These are phyloP conservation scores for Aulostomus chinensis DNA, from an alignment of 2,797 vertebrate genomes.

Conservation along the genomic window DNA sequence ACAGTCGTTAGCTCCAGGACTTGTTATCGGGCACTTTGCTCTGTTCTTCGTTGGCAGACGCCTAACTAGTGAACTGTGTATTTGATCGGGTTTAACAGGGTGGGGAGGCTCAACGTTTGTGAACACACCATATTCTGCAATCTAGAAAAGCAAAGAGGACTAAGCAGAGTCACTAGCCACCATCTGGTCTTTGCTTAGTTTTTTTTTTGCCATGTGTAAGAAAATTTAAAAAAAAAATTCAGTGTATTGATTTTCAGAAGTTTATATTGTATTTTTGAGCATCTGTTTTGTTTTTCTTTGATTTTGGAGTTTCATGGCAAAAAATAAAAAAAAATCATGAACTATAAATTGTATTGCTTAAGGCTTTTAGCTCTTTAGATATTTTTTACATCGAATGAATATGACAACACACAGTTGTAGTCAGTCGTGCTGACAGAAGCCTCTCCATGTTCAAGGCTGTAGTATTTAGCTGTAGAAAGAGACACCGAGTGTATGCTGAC, in stretches of 20 bases:
- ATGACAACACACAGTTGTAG: no score
- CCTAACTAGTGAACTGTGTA: slow-evolving; percentile 65
- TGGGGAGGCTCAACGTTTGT: slow-evolving; percentile 48
- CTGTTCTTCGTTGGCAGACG: slow-evolving; percentile 65
- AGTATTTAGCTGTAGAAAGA: no score
- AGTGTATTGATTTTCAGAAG: slow-evolving; percentile 77
- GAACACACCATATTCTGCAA: slow-evolving; percentile 62
- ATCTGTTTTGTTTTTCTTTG: slow-evolving; percentile 65
- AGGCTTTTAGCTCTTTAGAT: slow-evolving; percentile 29
- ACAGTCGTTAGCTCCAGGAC: slow-evolving; percentile 61
- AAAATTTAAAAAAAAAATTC: slow-evolving; percentile 59
- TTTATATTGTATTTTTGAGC: slow-evolving; percentile 84
- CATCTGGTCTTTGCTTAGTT: slow-evolving; percentile 68
- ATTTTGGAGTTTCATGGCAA: slow-evolving; percentile 73
- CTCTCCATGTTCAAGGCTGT: no score
- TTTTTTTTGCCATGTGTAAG: slow-evolving; percentile 64
- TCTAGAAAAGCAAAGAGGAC: slow-evolving; percentile 58
- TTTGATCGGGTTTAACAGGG: slow-evolving; percentile 32
- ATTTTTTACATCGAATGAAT: no score
- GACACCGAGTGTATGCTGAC: no score
- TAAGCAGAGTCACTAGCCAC: slow-evolving; percentile 58
- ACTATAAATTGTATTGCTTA: slow-evolving; percentile 26
- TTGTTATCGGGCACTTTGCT: slow-evolving; percentile 67
- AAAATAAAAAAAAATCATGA: slow-evolving; percentile 73
- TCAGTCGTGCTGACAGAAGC: no score